phyloP scores from a whole-genome alignment of 2,113 vertebrate genomes.

The Colistium nudipinnis region DNA sequence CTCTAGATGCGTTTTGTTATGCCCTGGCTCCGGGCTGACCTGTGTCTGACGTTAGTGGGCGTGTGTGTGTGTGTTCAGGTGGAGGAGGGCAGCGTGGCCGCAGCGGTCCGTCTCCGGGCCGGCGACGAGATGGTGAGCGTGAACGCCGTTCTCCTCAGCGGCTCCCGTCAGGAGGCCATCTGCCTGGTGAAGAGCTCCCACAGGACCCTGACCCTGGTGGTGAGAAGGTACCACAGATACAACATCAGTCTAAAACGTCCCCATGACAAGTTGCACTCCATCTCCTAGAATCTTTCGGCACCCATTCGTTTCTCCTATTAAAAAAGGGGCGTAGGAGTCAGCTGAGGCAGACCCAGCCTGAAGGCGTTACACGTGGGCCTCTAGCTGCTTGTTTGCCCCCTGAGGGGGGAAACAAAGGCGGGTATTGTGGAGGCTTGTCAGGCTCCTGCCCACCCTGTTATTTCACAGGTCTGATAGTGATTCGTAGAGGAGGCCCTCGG shows the following conservation, averaged over 20 bases:
- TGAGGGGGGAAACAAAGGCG: conserved; percentile 53
- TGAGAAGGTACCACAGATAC: conserved; percentile 84
- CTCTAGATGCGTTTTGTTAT: no score
- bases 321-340: neutral
- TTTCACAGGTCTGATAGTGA: conserved; percentile 47
- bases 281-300: neutral
- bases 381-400: conserved; percentile 36
- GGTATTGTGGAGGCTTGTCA: conserved; percentile 43
- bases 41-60: neutral
- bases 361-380: conserved; percentile 29
- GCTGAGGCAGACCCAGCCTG: neutral
- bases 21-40: no score
- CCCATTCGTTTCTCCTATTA: neutral
- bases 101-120: conserved; percentile 82
- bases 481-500: conserved; percentile 20
- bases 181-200: conserved; percentile 91
- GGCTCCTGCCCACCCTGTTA: conserved; percentile 28
- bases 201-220: conserved; percentile 85
- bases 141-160: conserved; percentile 86
- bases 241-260: neutral
- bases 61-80: conserved; percentile 85
- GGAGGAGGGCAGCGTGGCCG: conserved; percentile 89
- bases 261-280: neutral
- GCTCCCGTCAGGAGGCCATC: conserved; percentile 91
- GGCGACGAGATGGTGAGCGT: conserved; percentile 91